Conservation (phyloP, 2,113 vertebrate species). For the Rhinogobius similis region DNA sequence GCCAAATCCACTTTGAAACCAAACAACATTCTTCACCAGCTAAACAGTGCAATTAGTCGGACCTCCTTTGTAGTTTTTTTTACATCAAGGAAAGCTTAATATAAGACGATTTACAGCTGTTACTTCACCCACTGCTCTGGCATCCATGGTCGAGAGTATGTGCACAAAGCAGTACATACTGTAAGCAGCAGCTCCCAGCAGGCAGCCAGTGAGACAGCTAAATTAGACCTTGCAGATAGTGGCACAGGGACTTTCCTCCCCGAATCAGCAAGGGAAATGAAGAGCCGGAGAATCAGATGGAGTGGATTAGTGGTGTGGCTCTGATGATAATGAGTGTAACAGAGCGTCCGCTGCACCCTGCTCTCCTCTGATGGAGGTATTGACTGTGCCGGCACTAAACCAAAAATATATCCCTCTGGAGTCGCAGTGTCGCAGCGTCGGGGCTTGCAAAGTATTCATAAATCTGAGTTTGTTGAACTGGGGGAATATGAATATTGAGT, state of each 20-base stretch:
- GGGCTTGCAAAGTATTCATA: constrained; percentile 19
- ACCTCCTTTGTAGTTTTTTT: constrained; percentile 61
- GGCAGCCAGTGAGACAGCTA: constrained; percentile 58
- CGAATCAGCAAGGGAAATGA: constrained; percentile 66
- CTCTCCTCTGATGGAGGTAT: constrained; percentile 61
- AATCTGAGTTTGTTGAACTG: not conserved
- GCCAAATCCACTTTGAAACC: constrained; percentile 38
- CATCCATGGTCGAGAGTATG: constrained; percentile 50
- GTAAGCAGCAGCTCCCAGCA: constrained; percentile 27
- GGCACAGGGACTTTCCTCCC: constrained; percentile 61
- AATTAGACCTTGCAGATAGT: constrained; percentile 74
- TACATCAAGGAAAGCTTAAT: constrained; percentile 62
- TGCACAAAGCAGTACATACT: not conserved
- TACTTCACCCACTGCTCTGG: constrained; percentile 43
- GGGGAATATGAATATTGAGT: not conserved
- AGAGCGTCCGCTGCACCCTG: constrained; percentile 60
- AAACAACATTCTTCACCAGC: constrained; percentile 56
- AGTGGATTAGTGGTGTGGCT: constrained; percentile 66
- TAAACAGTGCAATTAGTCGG: constrained; percentile 39
- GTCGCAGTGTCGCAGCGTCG: constrained; percentile 54
- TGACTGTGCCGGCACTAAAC: constrained; percentile 38
- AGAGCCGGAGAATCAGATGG: constrained; percentile 70
- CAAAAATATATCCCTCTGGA: constrained; percentile 65
- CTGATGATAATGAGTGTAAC: constrained; percentile 78
- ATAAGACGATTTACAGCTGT: constrained; percentile 66